phyloP scores from a whole-genome alignment of 2,888 invertebrate genomes.

The Latrodectus hesperus region DNA sequence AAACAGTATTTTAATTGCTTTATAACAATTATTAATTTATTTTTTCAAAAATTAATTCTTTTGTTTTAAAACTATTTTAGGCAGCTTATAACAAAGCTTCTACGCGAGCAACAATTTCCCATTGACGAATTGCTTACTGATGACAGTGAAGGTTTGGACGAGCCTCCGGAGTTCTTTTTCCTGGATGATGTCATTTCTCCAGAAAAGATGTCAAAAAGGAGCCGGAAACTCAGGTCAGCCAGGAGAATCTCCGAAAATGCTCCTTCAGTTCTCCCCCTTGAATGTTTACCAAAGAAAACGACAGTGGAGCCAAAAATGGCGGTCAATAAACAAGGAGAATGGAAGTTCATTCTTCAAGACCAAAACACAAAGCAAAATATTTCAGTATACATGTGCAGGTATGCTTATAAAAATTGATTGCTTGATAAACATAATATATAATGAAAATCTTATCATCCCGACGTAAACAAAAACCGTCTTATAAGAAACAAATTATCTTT shows the following conservation, averaged over 20 bases:
- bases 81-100: not conserved
- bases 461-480: not conserved
- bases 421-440: not conserved
- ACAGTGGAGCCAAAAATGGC: conserved; percentile 27
- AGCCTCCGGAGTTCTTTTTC: conserved; percentile 50
- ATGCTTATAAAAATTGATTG: not conserved
- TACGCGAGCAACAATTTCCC: not conserved
- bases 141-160: conserved; percentile 58
- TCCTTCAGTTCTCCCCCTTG: not conserved
- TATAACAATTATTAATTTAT: too few relatives aligned
- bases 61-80: not conserved
- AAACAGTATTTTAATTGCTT: too few relatives aligned
- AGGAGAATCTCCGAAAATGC: not conserved
- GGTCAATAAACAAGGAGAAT: conserved; percentile 24
- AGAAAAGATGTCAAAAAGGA: not conserved
- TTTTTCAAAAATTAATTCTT: too few relatives aligned
- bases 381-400: conserved; percentile 40
- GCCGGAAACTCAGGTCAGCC: conserved; percentile 13
- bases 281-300: conserved; percentile 1
- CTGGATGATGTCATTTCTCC: conserved; percentile 14
- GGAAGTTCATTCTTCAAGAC: conserved; percentile 47
- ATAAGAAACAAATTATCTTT: not conserved
- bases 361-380: conserved; percentile 26
- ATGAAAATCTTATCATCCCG: not conserved
- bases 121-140: conserved; percentile 38